These are phyloP conservation scores for Drosophila arizonae DNA, from an alignment of 1,140 invertebrate genomes.

Conservation along the genomic window DNA sequence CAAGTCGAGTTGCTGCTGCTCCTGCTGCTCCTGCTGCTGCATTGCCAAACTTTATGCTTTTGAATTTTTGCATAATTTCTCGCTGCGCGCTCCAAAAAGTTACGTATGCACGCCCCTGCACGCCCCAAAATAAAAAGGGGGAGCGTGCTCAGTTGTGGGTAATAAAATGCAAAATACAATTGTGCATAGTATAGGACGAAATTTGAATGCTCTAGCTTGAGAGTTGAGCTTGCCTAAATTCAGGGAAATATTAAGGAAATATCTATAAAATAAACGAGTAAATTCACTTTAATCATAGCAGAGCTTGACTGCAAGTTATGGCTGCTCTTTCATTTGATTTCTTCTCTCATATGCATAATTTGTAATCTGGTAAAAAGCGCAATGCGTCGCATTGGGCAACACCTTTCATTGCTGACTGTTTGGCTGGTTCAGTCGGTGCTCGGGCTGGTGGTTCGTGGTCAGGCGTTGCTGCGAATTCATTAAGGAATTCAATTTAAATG, in stretches of 20 bases:
- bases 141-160: neutral
- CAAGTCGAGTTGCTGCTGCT: slow-evolving; percentile 18
- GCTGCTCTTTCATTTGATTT: neutral
- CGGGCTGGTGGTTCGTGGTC: slow-evolving; percentile 39
- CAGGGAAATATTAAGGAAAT: neutral
- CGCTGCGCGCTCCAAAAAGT: slow-evolving; percentile 25
- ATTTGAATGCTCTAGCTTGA: slow-evolving; percentile 11
- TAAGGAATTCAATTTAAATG: slow-evolving; percentile 70
- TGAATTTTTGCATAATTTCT: slow-evolving; percentile 53
- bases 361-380: slow-evolving; percentile 54
- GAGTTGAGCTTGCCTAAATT: neutral
- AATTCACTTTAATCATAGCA: no score
- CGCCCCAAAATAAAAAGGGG: neutral
- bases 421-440: slow-evolving; percentile 5
- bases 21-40: slow-evolving; percentile 20
- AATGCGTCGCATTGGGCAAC: slow-evolving; percentile 44
- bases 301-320: neutral
- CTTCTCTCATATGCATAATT: slow-evolving; percentile 31
- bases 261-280: no score
- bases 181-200: neutral
- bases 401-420: slow-evolving; percentile 28
- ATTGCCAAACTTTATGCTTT: slow-evolving; percentile 54
- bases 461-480: slow-evolving; percentile 60
- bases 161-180: slow-evolving; percentile 31
- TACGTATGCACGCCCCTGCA: neutral